Conservation (phyloP, 2,113 vertebrate genomes). For the Progne subis region DNA sequence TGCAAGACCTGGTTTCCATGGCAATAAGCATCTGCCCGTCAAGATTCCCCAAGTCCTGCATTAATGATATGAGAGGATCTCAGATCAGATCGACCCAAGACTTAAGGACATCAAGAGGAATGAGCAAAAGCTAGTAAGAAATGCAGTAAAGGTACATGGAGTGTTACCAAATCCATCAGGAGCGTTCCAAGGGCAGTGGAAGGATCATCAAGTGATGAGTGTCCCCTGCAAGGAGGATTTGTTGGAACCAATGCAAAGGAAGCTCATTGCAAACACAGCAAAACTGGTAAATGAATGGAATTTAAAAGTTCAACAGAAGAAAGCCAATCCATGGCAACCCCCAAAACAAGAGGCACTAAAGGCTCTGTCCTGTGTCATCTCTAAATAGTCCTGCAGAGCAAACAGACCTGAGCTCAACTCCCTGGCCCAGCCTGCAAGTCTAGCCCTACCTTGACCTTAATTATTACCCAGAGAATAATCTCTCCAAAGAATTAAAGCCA, state of each 20-base stretch:
- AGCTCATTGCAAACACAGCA: background rate
- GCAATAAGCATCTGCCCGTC: background rate
- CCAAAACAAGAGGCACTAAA: background rate
- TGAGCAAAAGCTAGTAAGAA: background rate
- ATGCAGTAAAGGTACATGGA: background rate
- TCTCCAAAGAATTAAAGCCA: background rate
- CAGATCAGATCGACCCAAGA: background rate
- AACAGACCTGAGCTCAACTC: background rate
- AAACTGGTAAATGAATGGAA: background rate
- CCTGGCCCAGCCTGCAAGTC: background rate
- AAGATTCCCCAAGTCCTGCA: background rate
- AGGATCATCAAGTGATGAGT: background rate
- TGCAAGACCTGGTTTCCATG: background rate
- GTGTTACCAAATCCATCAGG: background rate
- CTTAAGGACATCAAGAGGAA: background rate
- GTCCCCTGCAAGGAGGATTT: background rate
- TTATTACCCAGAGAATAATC: constrained; percentile 33
- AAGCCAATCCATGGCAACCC: background rate
- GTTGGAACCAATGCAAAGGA: background rate
- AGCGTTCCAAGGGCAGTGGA: background rate
- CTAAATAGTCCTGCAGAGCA: background rate
- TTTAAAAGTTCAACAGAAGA: background rate
- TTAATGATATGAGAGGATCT: background rate
- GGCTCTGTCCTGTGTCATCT: background rate
- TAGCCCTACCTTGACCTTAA: constrained; percentile 49